A percentile compares a stretch with the other conserved stretches of the same genome.
Evolutionary conservation across 2,888 invertebrate genomes (phyloP).

Genomic region (Hirtodrosophila confusa): DNA sequence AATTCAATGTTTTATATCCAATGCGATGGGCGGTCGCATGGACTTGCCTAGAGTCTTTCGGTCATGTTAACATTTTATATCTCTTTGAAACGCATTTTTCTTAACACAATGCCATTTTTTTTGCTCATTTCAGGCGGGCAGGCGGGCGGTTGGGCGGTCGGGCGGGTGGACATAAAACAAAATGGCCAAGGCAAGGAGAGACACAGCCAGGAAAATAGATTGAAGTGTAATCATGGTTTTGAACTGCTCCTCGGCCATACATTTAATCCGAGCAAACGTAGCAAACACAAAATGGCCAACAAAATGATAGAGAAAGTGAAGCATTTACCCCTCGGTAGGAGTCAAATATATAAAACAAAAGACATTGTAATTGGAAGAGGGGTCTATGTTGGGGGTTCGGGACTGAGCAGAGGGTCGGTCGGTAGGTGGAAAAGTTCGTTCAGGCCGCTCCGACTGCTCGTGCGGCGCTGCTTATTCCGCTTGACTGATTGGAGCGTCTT

Average conservation of each 20-base stretch:
- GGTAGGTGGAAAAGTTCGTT: constrained; percentile 50
- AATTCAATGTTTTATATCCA: constrained; percentile 80
- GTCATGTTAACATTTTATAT: constrained; percentile 79
- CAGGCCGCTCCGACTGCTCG: constrained; percentile 50
- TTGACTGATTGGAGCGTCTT: constrained; percentile 77
- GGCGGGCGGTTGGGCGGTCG: too few relatives aligned
- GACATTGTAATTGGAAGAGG: constrained; percentile 73
- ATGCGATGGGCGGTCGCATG: constrained; percentile 47
- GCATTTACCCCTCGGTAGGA: constrained; percentile 46
- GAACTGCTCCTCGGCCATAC: constrained; percentile 77
- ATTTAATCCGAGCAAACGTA: constrained; percentile 77
- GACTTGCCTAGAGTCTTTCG: constrained; percentile 40
- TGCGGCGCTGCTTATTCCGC: constrained; percentile 78
- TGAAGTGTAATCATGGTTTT: constrained; percentile 80
- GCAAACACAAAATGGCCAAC: constrained; percentile 71
- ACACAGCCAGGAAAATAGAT: constrained; percentile 68
- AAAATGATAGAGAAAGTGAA: constrained; percentile 67
- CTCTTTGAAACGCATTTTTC: constrained; percentile 80
- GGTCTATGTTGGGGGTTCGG: too few relatives aligned
- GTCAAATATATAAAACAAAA: constrained; percentile 70
- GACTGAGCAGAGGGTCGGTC: too few relatives aligned
- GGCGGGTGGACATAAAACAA: constrained; percentile 67
- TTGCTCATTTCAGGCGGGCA: constrained; percentile 31
- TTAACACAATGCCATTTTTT: constrained; percentile 56
- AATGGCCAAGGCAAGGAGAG: constrained; percentile 55